phyloP scores from a whole-genome alignment of 2,113 vertebrate genomes.

The Cololabis saira region DNA sequence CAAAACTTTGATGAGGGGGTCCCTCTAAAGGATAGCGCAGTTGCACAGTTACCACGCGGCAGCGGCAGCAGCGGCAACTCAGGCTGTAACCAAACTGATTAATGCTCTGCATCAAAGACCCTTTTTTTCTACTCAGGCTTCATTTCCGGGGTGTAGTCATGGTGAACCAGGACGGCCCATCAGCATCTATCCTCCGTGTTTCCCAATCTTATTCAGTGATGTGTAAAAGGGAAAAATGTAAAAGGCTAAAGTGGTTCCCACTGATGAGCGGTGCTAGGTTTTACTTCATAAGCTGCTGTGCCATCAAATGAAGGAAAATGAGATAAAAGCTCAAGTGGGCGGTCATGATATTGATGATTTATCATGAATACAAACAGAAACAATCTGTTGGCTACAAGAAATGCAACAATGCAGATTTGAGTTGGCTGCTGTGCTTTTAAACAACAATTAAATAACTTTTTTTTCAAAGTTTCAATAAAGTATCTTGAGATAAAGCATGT shows the following conservation, averaged over 20 bases:
- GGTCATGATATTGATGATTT: conserved; percentile 31
- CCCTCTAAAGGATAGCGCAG: conserved; percentile 88
- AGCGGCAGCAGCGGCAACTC: conserved; percentile 27
- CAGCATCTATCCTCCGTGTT: conserved; percentile 8
- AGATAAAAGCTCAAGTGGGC: conserved; percentile 83
- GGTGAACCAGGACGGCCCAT: conserved; percentile 62
- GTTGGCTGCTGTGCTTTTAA: background rate
- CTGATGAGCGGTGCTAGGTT: conserved; percentile 51
- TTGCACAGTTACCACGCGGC: conserved; percentile 49
- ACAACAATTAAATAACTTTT: conserved; percentile 7
- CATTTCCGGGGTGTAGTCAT: conserved; percentile 54
- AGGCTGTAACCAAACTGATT: conserved; percentile 81
- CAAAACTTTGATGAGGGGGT: conserved; percentile 95
- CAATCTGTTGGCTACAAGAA: background rate
- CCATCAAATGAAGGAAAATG: conserved; percentile 89
- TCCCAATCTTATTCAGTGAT: conserved; percentile 43
- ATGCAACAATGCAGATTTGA: background rate
- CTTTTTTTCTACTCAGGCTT: conserved; percentile 65
- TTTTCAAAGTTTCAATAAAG: too few relatives aligned
- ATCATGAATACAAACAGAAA: conserved; percentile 4
- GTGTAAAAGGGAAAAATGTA: conserved; percentile 60
- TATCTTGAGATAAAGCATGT: too few relatives aligned
- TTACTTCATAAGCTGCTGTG: conserved; percentile 29
- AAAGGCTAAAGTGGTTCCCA: conserved; percentile 31
- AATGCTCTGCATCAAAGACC: conserved; percentile 77